These are phyloP conservation scores for Galeruca laticollis DNA, from an alignment of 2,888 invertebrate species.

Conservation along the genomic window DNA sequence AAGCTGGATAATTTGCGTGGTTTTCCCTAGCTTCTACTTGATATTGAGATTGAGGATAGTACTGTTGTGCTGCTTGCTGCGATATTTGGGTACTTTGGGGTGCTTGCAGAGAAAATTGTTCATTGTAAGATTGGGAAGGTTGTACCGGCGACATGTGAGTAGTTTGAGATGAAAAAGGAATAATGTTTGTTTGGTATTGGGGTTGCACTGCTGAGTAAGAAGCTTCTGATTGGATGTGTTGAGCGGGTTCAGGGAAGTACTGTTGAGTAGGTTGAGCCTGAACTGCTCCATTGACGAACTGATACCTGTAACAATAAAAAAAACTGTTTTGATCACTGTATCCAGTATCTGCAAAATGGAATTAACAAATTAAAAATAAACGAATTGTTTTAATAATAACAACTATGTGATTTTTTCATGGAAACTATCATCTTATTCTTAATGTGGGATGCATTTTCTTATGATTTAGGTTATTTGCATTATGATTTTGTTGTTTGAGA, in stretches of 20 bases:
- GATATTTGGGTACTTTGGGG: constrained; percentile 55
- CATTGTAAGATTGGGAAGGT: constrained; percentile 37
- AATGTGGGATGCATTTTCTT: no score
- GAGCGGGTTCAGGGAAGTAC: constrained; percentile 24
- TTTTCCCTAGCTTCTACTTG: constrained; percentile 26
- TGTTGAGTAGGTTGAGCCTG: constrained; percentile 38
- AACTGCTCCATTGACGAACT: constrained; percentile 40
- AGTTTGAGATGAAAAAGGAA: constrained; percentile 37
- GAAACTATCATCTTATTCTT: no score
- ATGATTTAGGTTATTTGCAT: no score
- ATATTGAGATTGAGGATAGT: constrained; percentile 28
- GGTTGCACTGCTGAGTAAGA: constrained; percentile 34
- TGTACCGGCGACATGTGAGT: constrained; percentile 44
- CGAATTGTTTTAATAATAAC: no score
- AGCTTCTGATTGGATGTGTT: constrained; percentile 18
- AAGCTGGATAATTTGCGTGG: constrained; percentile 39
- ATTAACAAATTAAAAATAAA: no score
- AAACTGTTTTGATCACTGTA: no score
- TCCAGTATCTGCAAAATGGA: neutral
- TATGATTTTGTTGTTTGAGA: no score
- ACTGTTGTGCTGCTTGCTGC: constrained; percentile 58
- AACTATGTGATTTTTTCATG: no score
- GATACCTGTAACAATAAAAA: constrained; percentile 39
- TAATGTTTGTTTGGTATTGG: constrained; percentile 40
- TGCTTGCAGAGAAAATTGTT: constrained; percentile 42